Conservation (phyloP, 2,113 vertebrate genomes). For the Perca schrenkii region DNA sequence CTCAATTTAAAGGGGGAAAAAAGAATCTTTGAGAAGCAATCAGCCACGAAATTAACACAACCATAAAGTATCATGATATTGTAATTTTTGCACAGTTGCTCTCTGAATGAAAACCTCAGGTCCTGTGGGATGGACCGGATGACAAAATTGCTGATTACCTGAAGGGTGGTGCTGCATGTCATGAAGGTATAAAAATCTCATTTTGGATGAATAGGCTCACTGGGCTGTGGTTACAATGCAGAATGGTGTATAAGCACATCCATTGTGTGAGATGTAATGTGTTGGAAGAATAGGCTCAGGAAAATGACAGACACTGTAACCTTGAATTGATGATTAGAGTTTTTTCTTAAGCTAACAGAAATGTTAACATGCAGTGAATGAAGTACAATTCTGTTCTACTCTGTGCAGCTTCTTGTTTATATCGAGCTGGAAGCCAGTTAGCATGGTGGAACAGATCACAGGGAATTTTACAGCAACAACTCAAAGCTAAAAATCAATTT, state of each 20-base stretch:
- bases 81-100: constrained; percentile 42
- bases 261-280: constrained; percentile 39
- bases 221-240: constrained; percentile 31
- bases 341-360: constrained; percentile 7
- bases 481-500: constrained; percentile 7
- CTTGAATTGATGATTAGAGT: constrained; percentile 40
- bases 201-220: constrained; percentile 50
- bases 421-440: constrained; percentile 11
- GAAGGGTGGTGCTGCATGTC: constrained; percentile 41
- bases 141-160: constrained; percentile 52
- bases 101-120: constrained; percentile 27
- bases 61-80: constrained; percentile 50
- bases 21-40: constrained; percentile 52
- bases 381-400: background rate
- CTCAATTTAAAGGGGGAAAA: constrained; percentile 30
- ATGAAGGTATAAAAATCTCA: constrained; percentile 42
- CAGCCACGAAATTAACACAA: constrained; percentile 76
- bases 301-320: constrained; percentile 22
- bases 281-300: background rate
- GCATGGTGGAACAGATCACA: background rate
- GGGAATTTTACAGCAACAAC: constrained; percentile 2
- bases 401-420: constrained; percentile 11
- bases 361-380: constrained; percentile 1
- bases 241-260: constrained; percentile 26
- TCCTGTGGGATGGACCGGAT: constrained; percentile 7